Base-by-base conservation (phyloP, 2,888 invertebrate genomes). In the Leucozona laternaria region DNA sequence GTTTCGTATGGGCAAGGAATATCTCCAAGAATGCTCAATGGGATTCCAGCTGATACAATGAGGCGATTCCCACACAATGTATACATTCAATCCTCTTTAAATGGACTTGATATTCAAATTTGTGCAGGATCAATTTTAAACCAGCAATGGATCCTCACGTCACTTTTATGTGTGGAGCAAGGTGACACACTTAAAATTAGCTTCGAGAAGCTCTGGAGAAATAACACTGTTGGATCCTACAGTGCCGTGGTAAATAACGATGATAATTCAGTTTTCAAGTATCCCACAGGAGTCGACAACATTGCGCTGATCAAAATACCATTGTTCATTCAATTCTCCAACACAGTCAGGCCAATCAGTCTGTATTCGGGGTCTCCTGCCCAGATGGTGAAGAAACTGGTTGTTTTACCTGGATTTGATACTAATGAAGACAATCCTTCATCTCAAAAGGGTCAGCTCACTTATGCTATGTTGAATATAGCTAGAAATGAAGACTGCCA, bases 21-120 rank as follows among this genome's bases (percentile, higher is more conserved):
- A 10, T 11, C 48, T 6, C 22, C 40, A 22, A 22, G 40, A 25
- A 40, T 31, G 53, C 2, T 40, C 6, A 20, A 31, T 40, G 87
- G 88, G 0, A 45, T 40, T 13, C 20, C 60, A 25, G 71, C 75
- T n/a, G 78, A 88, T 45, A 88, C 88, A 0, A 40, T 88, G 10
- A 50, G 55, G 17, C 64, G 78, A 25, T 88, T 85, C 22, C 85
- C 88, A 4, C 85, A 88, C 58, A 64, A 85, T 28, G 88, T 88
- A 2, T n/a, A n/a, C n/a, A n/a, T n/a, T n/a, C n/a, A n/a, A n/a
- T n/a, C n/a, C n/a, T n/a, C n/a, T n/a, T n/a, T n/a, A n/a, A n/a
- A 1, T 1, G 10, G 6, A 40, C 0, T n/a, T n/a, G n/a, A n/a
- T n/a, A n/a, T n/a, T 0, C 45, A 0, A 45, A 43, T 43, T 2